Evolutionary conservation across 2,113 vertebrate genomes (phyloP).

Genomic region (Phaethon lepturus): DNA sequence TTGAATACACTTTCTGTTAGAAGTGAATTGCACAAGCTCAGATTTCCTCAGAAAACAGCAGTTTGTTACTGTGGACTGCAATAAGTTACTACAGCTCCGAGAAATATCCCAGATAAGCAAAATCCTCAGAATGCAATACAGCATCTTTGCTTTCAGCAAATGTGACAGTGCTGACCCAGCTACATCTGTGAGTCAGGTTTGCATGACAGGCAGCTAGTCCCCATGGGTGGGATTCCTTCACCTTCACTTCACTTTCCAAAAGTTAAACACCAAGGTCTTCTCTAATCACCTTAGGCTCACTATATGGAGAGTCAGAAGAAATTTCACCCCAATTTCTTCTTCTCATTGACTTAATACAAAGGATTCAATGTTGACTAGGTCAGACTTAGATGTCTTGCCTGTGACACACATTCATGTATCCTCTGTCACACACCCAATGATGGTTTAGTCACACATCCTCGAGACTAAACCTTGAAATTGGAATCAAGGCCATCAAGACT

Average conservation of each 20-base stretch:
- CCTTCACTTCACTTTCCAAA: neutral
- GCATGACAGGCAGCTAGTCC: neutral
- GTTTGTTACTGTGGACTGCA: conserved; percentile 41
- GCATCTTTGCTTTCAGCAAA: conserved; percentile 34
- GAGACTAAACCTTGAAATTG: neutral
- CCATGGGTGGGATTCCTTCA: neutral
- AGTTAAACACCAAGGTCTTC: neutral
- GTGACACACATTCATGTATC: neutral
- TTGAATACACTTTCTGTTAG: conserved; percentile 58
- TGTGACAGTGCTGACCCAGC: neutral
- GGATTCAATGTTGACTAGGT: neutral
- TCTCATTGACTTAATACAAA: neutral
- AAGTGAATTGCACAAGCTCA: conserved; percentile 59
- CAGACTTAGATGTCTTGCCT: neutral
- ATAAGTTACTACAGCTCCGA: conserved; percentile 46
- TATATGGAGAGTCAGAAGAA: neutral
- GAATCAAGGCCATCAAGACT: neutral
- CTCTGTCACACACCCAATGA: neutral
- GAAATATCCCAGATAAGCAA: conserved; percentile 65
- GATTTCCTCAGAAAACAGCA: conserved; percentile 65
- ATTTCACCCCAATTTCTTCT: neutral
- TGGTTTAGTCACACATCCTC: neutral
- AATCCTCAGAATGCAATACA: conserved; percentile 43
- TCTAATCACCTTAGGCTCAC: neutral
- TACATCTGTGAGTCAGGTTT: neutral